Percentiles rank a stretch among this genome's conserved stretches.
These are phyloP conservation scores for Eudasyphora cyanicolor DNA, from an alignment of 2,888 invertebrate genomes.

Conservation along the genomic window DNA sequence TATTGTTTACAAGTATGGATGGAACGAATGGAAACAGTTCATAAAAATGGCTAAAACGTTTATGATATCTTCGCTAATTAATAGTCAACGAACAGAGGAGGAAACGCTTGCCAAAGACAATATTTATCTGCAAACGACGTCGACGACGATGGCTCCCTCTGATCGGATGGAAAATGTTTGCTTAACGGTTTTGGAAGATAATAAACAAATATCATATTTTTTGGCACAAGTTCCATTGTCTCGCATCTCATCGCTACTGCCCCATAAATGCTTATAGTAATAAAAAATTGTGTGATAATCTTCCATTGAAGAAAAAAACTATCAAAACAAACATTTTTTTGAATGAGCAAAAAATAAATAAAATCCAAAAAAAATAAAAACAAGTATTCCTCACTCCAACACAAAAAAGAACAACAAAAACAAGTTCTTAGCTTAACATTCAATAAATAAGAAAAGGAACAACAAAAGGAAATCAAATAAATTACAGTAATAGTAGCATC, in stretches of 20 bases:
- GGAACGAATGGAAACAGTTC: background rate
- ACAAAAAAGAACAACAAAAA: background rate
- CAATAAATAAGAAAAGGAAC: background rate
- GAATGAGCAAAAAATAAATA: background rate
- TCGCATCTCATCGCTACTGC: no score
- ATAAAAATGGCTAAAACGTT: background rate
- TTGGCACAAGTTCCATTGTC: background rate
- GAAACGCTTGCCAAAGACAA: background rate
- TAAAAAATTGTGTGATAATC: background rate
- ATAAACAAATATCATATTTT: background rate
- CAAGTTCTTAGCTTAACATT: background rate
- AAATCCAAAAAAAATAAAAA: background rate
- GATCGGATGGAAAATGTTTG: background rate
- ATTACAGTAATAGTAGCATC: no score
- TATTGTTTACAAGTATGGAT: slow-evolving; percentile 12
- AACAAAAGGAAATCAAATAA: background rate
- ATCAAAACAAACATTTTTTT: background rate
- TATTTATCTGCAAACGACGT: background rate
- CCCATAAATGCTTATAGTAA: background rate
- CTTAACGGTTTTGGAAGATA: background rate
- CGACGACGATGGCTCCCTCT: background rate
- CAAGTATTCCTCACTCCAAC: no score
- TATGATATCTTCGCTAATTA: slow-evolving; percentile 12
- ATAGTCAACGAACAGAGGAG: background rate
- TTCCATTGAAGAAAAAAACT: background rate